Conservation (phyloP, 2,113 vertebrate genomes). For the Lepisosteus oculatus region DNA sequence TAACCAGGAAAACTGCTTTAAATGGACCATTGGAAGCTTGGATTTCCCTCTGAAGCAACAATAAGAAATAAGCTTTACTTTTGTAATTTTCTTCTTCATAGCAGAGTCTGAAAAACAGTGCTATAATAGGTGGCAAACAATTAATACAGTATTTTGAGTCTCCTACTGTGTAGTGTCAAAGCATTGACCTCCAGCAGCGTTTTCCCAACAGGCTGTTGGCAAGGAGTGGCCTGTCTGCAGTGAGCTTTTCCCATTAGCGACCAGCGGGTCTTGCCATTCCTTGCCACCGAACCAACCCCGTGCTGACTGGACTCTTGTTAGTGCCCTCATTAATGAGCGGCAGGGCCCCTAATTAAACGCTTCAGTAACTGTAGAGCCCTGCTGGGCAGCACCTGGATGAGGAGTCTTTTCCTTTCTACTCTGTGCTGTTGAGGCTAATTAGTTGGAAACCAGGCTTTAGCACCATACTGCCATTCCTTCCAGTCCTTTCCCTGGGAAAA, state of each 20-base stretch:
- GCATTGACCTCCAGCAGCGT: constrained; percentile 6
- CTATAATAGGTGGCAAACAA: not conserved
- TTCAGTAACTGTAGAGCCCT: constrained; percentile 42
- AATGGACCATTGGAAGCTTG: too few species aligned
- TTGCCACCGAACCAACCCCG: constrained; percentile 7
- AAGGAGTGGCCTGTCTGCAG: constrained; percentile 14
- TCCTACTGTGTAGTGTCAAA: not conserved
- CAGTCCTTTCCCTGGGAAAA: not conserved
- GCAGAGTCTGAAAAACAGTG: too few species aligned
- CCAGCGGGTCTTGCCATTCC: constrained; percentile 37
- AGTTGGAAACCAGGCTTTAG: constrained; percentile 2
- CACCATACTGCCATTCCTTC: not conserved
- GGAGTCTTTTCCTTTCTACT: constrained; percentile 5
- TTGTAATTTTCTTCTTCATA: too few species aligned
- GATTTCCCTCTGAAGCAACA: too few species aligned
- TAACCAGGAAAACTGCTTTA: too few species aligned
- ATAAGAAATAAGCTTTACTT: too few species aligned
- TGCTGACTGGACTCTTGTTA: constrained; percentile 33
- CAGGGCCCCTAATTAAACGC: constrained; percentile 53
- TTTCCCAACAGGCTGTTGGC: constrained; percentile 16
- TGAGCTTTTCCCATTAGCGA: constrained; percentile 40
- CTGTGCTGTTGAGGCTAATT: constrained; percentile 9
- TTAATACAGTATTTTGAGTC: not conserved
- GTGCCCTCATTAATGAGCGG: constrained; percentile 57
- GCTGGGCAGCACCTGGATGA: constrained; percentile 40